These are phyloP conservation scores for Tangara arthus DNA, from an alignment of 2,797 vertebrate species.

Conservation along the genomic window DNA sequence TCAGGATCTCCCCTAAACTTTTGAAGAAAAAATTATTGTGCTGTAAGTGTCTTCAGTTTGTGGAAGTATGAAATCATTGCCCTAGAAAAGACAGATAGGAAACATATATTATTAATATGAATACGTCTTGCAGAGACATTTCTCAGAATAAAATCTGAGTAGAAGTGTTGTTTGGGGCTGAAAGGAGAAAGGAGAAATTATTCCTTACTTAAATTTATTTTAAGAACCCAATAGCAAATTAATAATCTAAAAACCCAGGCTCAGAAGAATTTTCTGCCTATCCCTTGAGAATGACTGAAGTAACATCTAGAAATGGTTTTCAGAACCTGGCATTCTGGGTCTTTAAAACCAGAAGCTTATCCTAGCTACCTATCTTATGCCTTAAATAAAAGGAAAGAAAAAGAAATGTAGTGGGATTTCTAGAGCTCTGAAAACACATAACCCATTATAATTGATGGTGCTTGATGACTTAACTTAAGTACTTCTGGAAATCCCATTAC, in stretches of 20 bases:
- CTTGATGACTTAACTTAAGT: background rate
- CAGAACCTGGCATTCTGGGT: background rate
- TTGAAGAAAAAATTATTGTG: background rate
- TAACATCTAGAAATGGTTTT: background rate
- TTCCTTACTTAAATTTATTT: background rate
- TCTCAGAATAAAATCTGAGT: background rate
- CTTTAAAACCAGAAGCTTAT: background rate
- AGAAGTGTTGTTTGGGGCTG: background rate
- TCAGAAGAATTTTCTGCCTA: background rate
- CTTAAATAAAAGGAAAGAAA: background rate
- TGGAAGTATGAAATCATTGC: background rate
- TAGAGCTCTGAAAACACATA: background rate
- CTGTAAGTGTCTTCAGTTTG: background rate
- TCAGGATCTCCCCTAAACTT: background rate
- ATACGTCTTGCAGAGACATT: background rate
- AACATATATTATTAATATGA: slow-evolving; percentile 11
- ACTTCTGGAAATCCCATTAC: background rate
- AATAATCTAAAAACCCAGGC: background rate
- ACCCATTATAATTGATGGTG: background rate
- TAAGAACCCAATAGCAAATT: background rate
- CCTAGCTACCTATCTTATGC: background rate
- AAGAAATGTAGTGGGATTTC: background rate
- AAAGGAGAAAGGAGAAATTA: background rate
- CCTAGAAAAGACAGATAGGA: background rate
- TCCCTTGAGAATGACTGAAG: background rate